Conservation (phyloP, 2,113 vertebrate species). For the Otolemur garnettii region DNA sequence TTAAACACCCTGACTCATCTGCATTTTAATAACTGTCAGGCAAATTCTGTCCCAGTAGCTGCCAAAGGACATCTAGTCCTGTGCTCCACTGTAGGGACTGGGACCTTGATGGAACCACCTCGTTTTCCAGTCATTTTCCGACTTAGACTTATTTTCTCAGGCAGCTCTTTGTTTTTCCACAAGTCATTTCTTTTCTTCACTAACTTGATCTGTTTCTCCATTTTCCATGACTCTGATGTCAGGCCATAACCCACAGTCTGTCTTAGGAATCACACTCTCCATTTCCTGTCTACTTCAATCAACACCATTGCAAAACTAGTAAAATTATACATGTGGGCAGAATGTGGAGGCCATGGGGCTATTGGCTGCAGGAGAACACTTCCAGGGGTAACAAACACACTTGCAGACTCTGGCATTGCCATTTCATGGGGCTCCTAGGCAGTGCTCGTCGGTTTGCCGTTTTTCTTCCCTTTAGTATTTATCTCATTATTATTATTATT, state of each 20-base stretch:
- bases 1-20: slow-evolving; percentile 75
- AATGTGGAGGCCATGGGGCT: slow-evolving; percentile 96
- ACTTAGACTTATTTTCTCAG: no score
- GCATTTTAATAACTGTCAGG: slow-evolving; percentile 96
- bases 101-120: slow-evolving; percentile 98
- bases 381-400: slow-evolving; percentile 95
- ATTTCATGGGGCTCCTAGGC: slow-evolving; percentile 96
- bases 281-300: slow-evolving; percentile 95
- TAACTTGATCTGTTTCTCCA: slow-evolving; percentile 91
- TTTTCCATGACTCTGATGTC: slow-evolving; percentile 98
- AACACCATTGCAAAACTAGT: slow-evolving; percentile 97
- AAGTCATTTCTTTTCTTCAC: no score
- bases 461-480: slow-evolving; percentile 94
- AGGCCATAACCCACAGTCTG: slow-evolving; percentile 96
- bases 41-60: slow-evolving; percentile 97
- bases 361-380: slow-evolving; percentile 97
- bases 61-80: slow-evolving; percentile 97
- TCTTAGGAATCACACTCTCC: slow-evolving; percentile 93
- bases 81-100: slow-evolving; percentile 95
- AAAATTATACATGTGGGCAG: slow-evolving; percentile 97
- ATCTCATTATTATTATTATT: slow-evolving; percentile 91
- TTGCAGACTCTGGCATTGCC: slow-evolving; percentile 94
- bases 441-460: slow-evolving; percentile 90
- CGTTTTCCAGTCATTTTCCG: no score
- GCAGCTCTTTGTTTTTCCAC: no score